These are phyloP conservation scores for Steinernema hermaphroditum DNA, from an alignment of 2,888 invertebrate species.

Conservation along the genomic window DNA sequence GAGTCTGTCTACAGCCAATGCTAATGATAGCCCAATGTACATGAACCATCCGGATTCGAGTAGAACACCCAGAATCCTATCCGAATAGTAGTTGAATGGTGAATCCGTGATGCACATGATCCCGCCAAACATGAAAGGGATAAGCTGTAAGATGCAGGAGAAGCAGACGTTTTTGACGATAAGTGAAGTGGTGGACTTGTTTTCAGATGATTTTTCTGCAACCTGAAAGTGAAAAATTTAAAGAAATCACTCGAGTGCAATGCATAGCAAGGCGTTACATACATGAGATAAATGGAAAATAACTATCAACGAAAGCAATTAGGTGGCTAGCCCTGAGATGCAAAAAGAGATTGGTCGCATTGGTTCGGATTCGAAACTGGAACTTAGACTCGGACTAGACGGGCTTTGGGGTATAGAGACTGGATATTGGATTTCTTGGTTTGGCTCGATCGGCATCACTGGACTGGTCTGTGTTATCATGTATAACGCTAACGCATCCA, in stretches of 20 bases:
- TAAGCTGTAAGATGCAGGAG: neutral
- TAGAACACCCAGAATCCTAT: neutral
- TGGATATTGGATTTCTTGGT: no score
- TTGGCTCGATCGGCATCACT: no score
- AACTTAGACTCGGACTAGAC: no score
- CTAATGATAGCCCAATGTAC: neutral
- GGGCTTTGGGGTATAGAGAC: no score
- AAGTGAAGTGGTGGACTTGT: neutral
- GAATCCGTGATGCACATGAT: neutral
- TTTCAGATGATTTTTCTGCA: neutral
- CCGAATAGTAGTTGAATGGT: neutral
- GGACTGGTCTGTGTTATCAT: no score
- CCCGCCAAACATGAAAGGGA: neutral
- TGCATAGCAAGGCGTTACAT: no score
- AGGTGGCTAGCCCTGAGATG: no score
- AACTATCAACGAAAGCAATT: no score
- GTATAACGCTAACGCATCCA: no score
- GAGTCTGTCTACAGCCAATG: neutral
- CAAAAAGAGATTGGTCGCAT: no score
- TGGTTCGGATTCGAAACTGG: no score
- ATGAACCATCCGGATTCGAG: conserved; percentile 11
- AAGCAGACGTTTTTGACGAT: neutral
- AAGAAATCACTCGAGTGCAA: neutral
- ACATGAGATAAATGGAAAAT: no score
- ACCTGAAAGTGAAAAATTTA: neutral